These are phyloP conservation scores for Drosophila santomea DNA, from an alignment of 1,140 invertebrate species.

Conservation along the genomic window DNA sequence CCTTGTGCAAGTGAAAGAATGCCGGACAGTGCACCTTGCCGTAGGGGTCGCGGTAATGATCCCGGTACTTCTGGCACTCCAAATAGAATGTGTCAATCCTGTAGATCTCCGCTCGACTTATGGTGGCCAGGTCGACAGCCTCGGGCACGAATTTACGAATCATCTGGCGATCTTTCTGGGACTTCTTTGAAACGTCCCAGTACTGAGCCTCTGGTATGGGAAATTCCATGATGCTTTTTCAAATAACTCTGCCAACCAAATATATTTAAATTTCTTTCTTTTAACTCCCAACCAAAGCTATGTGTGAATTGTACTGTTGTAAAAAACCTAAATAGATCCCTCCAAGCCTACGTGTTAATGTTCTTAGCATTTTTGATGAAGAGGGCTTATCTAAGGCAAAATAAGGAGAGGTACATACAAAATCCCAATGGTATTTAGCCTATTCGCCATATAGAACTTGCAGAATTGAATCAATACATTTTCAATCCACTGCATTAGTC, in stretches of 20 bases:
- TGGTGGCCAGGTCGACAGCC: conserved; percentile 20
- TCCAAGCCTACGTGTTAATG: background rate
- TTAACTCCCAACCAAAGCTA: background rate
- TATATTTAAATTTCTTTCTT: background rate
- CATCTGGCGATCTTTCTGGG: conserved; percentile 28
- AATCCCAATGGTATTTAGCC: background rate
- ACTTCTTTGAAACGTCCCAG: conserved; percentile 47
- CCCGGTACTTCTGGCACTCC: conserved; percentile 58
- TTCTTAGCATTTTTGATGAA: no score
- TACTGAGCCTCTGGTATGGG: conserved; percentile 51
- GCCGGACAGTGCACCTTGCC: conserved; percentile 33
- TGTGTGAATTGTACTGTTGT: background rate
- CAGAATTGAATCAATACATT: conserved; percentile 35
- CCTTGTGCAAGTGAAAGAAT: conserved; percentile 13
- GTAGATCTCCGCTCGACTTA: conserved; percentile 33
- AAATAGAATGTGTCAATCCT: conserved; percentile 58
- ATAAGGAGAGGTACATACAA: background rate
- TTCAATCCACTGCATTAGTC: conserved; percentile 15
- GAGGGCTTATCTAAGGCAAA: background rate
- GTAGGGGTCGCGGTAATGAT: conserved; percentile 59
- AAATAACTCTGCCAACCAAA: conserved; percentile 1
- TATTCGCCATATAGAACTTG: background rate
- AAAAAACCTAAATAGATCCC: no score
- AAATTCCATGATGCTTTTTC: conserved; percentile 18
- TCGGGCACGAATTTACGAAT: conserved; percentile 32